These are phyloP conservation scores for Salvator merianae DNA, from an alignment of 2,113 vertebrate genomes.

Conservation along the genomic window DNA sequence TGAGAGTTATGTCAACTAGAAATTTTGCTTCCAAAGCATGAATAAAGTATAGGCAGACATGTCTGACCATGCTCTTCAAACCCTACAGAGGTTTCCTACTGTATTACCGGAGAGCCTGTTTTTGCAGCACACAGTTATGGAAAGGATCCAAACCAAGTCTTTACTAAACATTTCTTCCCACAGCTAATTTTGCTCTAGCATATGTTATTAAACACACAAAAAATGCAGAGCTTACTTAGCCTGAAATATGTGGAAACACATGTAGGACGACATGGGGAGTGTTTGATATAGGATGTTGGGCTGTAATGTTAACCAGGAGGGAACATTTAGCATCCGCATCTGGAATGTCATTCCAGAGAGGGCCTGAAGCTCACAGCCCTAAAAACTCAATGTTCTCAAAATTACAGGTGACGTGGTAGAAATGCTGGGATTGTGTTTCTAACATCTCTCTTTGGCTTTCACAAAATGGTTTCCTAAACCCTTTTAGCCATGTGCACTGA, in stretches of 20 bases:
- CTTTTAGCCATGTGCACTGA: neutral
- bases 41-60: neutral
- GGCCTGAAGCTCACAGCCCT: neutral
- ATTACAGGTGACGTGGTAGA: conserved; percentile 15
- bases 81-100: neutral
- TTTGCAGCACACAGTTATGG: neutral
- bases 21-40: neutral
- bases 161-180: conserved; percentile 2
- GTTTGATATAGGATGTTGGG: neutral
- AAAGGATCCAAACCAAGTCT: neutral
- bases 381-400: conserved; percentile 10
- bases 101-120: neutral
- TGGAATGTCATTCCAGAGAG: neutral
- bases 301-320: conserved; percentile 17
- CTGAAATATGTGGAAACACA: neutral
- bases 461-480: neutral
- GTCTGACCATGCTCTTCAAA: neutral
- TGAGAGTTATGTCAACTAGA: neutral
- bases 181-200: neutral
- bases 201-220: conserved; percentile 9
- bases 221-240: neutral
- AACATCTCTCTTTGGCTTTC: neutral
- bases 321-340: conserved; percentile 13
- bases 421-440: conserved; percentile 6
- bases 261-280: neutral